Conservation (phyloP, 2,113 vertebrate species). For the Bos indicus region DNA sequence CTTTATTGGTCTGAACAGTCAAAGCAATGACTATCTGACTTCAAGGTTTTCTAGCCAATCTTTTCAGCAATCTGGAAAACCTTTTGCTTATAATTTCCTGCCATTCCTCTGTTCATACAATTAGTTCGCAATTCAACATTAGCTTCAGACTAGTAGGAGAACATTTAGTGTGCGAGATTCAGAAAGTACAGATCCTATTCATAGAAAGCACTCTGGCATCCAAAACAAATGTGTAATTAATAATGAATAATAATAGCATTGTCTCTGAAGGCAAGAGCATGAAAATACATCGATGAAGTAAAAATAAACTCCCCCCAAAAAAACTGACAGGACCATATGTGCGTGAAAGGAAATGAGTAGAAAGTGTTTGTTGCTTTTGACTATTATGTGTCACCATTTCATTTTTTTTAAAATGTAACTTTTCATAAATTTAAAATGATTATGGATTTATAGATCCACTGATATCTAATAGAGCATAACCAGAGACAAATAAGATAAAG, state of each 20-base stretch:
- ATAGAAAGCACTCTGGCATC: conserved; percentile 3
- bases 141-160: neutral
- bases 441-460: neutral
- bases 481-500: neutral
- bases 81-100: neutral
- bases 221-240: conserved; percentile 55
- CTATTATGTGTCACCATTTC: neutral
- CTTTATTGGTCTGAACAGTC: neutral
- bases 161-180: neutral
- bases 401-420: neutral
- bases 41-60: neutral
- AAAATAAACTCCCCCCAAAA: neutral
- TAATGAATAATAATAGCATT: conserved; percentile 40
- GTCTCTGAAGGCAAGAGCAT: conserved; percentile 9
- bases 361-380: neutral
- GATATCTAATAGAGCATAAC: neutral
- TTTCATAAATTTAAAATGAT: neutral
- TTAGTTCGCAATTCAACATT: neutral
- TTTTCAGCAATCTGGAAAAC: neutral
- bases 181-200: conserved; percentile 7
- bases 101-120: neutral
- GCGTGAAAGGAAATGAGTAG: neutral
- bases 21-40: neutral
- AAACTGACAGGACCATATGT: neutral
- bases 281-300: neutral